Conservation (phyloP, 2,113 vertebrate species). For the Acrocephalus arundinaceus region DNA sequence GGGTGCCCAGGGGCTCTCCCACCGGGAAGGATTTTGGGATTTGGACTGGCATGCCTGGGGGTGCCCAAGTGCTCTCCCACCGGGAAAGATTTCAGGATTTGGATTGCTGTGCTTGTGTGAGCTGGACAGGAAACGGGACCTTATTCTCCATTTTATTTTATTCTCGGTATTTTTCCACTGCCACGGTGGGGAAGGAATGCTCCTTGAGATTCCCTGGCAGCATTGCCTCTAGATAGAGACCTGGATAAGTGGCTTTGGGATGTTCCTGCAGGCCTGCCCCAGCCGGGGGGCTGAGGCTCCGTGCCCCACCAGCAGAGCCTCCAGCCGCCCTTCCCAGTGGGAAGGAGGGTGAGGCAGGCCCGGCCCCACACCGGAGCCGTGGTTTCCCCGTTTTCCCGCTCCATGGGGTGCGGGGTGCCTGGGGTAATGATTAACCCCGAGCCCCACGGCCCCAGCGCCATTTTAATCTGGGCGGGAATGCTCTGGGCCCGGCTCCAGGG, state of each 20-base stretch:
- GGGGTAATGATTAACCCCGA: conserved; percentile 51
- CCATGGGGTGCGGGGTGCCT: background rate
- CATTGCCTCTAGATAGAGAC: background rate
- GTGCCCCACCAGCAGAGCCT: background rate
- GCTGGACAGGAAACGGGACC: fast-evolving
- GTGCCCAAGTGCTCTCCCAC: background rate
- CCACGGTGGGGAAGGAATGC: background rate
- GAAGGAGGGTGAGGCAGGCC: background rate
- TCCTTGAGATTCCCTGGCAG: background rate
- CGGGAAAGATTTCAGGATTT: background rate
- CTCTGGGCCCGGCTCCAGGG: fast-evolving
- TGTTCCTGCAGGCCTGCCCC: background rate
- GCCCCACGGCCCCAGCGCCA: conserved; percentile 58
- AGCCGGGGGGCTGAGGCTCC: background rate
- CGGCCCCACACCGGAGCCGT: fast-evolving
- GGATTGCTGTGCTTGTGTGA: fast-evolving
- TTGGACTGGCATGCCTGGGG: background rate
- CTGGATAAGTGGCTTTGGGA: background rate
- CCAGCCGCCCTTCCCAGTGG: background rate
- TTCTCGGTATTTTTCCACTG: fast-evolving
- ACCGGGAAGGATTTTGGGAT: no score
- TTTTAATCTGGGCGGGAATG: background rate
- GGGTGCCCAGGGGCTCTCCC: no score
- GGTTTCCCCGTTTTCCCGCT: background rate
- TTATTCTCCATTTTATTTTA: background rate